Base-by-base conservation (phyloP, 2,888 invertebrate genomes). In the Seira musarum region DNA sequence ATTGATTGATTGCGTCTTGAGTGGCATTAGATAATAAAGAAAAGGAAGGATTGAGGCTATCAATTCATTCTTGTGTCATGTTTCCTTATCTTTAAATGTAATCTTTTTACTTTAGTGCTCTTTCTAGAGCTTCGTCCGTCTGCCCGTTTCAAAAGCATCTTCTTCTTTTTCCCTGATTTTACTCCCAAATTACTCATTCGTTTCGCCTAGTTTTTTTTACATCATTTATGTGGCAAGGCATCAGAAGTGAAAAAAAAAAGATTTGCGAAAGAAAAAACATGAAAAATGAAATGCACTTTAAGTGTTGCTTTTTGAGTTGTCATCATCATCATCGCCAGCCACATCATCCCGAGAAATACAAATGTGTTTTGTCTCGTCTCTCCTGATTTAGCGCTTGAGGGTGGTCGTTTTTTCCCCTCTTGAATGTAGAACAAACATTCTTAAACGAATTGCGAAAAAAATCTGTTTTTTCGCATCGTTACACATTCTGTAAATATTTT, bases 351-450 rank as follows among this genome's bases (percentile, higher is more conserved):
- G 53, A 53, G 15, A 53, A n/a, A n/a, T n/a, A 19, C 15, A 67
- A 68, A 53, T 68, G 15, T 13, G 15, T 35, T 57, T 24, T 5
- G 46, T 75, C 21, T 76, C 57, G 57, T 76, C 76, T 64, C 69
- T 69, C 61, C 64, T 76, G 76, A 76, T 64, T 69, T 76, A 75
- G 75, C 75, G 68, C 75, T 76, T 76, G 49, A 76, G 76, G 76
- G 76, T 76, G 76, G 76, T 76, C 76, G 63, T 53, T 75, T 75
- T 68, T 61, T 35, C 35, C 61, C 25, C 10, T 49, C 64, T n/a
- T 53, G 57, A 65, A 72, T 72, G 49, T 72, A 30, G 65, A 46
- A 72, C 64, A 64, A 35, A 64, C 71, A 72, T 64, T 21, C 25
- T 40, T 40, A 40, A 40, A 40, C 40, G 13, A 40, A 40, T 40